Evolutionary conservation across 2,113 vertebrate species (phyloP).

Genomic region (Ramphastos sulfuratus): DNA sequence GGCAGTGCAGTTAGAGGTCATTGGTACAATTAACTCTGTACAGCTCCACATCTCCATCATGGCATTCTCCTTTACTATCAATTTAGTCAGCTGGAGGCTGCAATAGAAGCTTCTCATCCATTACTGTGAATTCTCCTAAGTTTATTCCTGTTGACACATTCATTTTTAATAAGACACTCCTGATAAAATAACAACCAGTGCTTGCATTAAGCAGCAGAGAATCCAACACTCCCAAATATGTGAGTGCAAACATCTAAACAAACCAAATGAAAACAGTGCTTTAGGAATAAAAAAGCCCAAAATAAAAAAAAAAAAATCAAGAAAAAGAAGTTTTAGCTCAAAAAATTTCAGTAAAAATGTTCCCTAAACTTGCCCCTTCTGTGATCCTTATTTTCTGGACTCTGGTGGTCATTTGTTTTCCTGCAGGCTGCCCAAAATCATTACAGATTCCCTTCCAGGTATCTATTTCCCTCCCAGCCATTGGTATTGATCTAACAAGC

Average conservation of each 20-base stretch:
- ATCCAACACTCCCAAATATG: not conserved
- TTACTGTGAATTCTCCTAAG: conserved; percentile 1
- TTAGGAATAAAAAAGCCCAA: not conserved
- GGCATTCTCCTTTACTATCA: not conserved
- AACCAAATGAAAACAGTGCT: not conserved
- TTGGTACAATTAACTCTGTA: not conserved
- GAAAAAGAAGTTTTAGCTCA: not conserved
- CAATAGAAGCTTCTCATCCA: not conserved
- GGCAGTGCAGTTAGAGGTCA: not conserved
- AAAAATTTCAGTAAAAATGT: not conserved
- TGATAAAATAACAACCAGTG: not conserved
- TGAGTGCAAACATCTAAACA: not conserved
- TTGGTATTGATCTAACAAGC: not conserved
- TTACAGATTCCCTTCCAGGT: not conserved
- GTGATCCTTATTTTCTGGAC: not conserved
- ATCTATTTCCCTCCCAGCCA: not conserved
- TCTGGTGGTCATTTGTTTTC: not conserved
- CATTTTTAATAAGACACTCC: not conserved
- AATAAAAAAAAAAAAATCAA: not conserved
- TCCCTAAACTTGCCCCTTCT: not conserved
- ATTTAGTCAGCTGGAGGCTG: not conserved
- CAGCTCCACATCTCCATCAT: not conserved
- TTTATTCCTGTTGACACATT: not conserved
- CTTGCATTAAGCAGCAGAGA: not conserved
- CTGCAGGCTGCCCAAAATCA: not conserved